Conservation (phyloP, 2,113 vertebrate genomes). For the Mungos mungo region DNA sequence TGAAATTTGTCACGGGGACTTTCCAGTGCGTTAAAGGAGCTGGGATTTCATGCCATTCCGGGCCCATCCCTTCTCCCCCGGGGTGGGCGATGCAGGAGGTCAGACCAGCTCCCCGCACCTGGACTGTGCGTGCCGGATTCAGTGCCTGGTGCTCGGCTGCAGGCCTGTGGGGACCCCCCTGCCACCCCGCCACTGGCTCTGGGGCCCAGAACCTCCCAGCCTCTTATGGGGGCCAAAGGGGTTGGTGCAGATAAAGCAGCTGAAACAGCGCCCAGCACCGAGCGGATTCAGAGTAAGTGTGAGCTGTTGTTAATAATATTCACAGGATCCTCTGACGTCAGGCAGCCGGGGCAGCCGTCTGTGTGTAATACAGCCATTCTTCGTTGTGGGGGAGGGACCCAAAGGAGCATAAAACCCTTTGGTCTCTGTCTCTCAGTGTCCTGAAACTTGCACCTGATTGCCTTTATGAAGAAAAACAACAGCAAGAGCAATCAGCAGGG, state of each 20-base stretch:
- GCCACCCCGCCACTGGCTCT: not conserved
- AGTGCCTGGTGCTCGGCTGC: rapidly evolving
- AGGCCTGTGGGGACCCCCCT: too few relatives aligned
- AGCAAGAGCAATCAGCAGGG: not conserved
- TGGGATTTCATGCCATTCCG: not conserved
- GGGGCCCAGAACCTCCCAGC: not conserved
- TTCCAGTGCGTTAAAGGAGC: not conserved
- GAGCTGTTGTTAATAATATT: rapidly evolving
- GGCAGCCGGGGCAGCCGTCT: not conserved
- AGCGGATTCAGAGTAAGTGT: rapidly evolving
- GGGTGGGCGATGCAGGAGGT: rapidly evolving
- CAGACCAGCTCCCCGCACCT: not conserved
- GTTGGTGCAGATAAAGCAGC: not conserved
- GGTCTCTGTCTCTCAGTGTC: not conserved
- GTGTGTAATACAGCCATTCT: rapidly evolving
- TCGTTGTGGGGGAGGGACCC: too few relatives aligned
- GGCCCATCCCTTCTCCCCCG: not conserved
- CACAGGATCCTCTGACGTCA: rapidly evolving
- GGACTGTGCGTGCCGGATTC: rapidly evolving
- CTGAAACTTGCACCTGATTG: not conserved
- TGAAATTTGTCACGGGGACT: not conserved
- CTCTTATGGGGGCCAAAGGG: not conserved
- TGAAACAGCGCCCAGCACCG: not conserved
- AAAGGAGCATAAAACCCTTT: not conserved
- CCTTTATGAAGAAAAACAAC: not conserved